These are phyloP conservation scores for Mormoops blainvillei DNA, from an alignment of 2,113 vertebrate species.

Conservation along the genomic window DNA sequence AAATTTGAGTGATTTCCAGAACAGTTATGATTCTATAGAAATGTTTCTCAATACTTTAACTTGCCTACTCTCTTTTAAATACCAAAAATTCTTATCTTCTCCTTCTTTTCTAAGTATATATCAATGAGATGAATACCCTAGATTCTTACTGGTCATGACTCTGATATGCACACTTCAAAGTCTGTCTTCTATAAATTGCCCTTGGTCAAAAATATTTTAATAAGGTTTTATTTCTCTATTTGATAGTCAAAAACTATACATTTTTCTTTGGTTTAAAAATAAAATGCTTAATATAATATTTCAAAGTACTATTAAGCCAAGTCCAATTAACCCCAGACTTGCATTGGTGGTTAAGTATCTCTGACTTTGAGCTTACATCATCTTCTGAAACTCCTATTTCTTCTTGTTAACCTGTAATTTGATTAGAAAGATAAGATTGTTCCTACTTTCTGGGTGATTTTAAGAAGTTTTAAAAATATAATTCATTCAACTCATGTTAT, in stretches of 20 bases:
- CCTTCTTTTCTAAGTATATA: background rate
- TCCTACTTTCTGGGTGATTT: background rate
- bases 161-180: rapidly evolving
- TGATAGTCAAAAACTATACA: background rate
- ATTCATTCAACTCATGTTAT: background rate
- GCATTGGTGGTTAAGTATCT: background rate
- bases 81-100: background rate
- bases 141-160: background rate
- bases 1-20: background rate
- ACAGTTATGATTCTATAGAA: background rate
- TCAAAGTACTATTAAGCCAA: background rate
- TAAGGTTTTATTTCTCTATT: background rate
- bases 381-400: background rate
- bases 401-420: background rate
- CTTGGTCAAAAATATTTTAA: background rate
- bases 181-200: background rate
- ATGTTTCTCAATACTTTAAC: background rate
- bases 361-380: background rate
- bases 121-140: background rate
- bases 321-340: background rate
- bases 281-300: background rate
- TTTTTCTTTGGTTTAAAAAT: background rate
- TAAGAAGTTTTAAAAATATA: background rate
- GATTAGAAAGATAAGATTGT: background rate
- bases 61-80: background rate